Evolutionary conservation across 2,113 vertebrate genomes (phyloP).

Genomic region (Oplegnathus fasciatus): DNA sequence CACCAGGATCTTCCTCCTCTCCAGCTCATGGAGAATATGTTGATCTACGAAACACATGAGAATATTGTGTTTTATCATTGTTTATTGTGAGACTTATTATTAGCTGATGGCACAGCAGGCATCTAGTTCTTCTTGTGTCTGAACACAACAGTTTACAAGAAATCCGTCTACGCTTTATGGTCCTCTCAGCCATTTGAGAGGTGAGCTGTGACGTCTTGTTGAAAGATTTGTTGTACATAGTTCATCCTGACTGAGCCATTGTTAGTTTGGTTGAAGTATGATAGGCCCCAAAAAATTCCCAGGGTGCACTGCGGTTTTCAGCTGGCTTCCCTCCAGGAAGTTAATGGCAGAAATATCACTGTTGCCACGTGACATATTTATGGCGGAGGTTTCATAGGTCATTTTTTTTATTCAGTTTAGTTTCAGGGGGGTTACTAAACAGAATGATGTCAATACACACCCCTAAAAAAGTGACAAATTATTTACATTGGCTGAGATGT

Average conservation of each 20-base stretch:
- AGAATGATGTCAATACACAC: too few species aligned
- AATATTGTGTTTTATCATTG: neutral
- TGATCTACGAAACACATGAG: constrained; percentile 82
- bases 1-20: constrained; percentile 88
- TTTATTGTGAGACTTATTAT: neutral
- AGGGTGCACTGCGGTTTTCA: neutral
- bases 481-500: neutral
- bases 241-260: neutral
- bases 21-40: constrained; percentile 89
- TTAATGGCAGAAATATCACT: too few species aligned
- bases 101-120: too few species aligned
- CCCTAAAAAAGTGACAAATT: too few species aligned
- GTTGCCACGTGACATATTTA: too few species aligned
- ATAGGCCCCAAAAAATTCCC: neutral
- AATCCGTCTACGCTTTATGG: neutral
- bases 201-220: neutral
- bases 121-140: neutral
- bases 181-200: too few species aligned
- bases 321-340: too few species aligned
- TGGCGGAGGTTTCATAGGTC: too few species aligned
- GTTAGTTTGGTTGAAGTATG: too few species aligned
- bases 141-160: too few species aligned
- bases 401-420: too few species aligned
- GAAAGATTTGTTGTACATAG: neutral
- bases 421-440: too few species aligned